Base-by-base conservation (phyloP, 2,113 vertebrate genomes). In the Stegastes partitus region DNA sequence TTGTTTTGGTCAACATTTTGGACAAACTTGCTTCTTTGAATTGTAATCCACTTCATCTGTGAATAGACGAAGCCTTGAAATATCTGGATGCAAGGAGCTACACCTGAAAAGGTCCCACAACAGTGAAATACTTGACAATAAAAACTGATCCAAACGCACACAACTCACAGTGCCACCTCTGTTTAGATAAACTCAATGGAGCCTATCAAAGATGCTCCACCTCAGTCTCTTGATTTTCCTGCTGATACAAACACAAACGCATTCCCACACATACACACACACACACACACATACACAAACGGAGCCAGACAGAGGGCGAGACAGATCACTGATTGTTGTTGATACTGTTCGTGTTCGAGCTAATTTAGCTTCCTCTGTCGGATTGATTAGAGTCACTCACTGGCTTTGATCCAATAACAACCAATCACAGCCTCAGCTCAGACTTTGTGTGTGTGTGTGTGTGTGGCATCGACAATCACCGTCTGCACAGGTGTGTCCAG, bases 401-500 rank as follows among this genome's bases (percentile, higher is more conserved):
- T 86, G 86, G 83, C 79, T 87, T 78, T 89, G 50, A 87, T 87
- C 79, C 81, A 89, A 84, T 73, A 78, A 84, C 49, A 62, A 39
- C 68, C 68, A 87, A 81, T 90, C 82, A 78, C 28, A 74, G 62
- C 56, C 39, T 77, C 25, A 16, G 50, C 39, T 72, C 59, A 53
- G 45, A 65, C n/a, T 12, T 31, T 34, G 68, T 57, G 63, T 63
- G 31, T 34, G 31, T 58, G 23, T 22, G 49, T 81, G 58, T 70
- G 84, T 67, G 72, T 54, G 11, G 59, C n/a, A 21, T 45, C n/a
- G 42, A 70, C 73, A 87, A 39, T 88, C 92, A 95, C 95, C 92
- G 5, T 92, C 84, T 58, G 91, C 55, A 57, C 95, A 96, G 59
- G 89, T 93, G 68, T 70, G 90, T 90, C 95, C 95, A 0, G 90